Evolutionary conservation across 2,797 vertebrate genomes (phyloP).

Genomic region (Anomalospiza imberbis): DNA sequence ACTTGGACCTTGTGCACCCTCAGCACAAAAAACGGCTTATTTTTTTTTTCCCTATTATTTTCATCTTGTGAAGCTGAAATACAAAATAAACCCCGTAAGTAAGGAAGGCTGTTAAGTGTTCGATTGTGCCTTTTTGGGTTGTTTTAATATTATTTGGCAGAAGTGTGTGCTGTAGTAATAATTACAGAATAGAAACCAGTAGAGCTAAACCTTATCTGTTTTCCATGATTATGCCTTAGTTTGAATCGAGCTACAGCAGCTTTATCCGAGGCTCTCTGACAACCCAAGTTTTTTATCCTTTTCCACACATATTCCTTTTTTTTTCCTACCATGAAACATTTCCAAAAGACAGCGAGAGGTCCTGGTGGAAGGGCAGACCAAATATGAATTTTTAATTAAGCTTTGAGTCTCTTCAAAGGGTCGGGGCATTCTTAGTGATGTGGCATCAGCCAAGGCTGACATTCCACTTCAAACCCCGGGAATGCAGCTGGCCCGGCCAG

Average conservation of each 20-base stretch:
- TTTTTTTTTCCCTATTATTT: background rate
- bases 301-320: background rate
- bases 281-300: constrained; percentile 57
- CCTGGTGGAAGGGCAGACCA: constrained; percentile 66
- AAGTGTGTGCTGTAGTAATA: constrained; percentile 12
- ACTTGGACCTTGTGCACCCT: background rate
- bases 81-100: background rate
- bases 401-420: constrained; percentile 85
- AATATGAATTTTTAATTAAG: constrained; percentile 86
- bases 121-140: background rate
- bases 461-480: constrained; percentile 73
- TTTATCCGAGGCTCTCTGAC: constrained; percentile 54
- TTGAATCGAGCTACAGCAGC: constrained; percentile 70
- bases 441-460: constrained; percentile 69
- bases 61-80: background rate
- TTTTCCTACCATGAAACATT: background rate
- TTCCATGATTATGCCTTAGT: constrained; percentile 65
- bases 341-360: constrained; percentile 35
- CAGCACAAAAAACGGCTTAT: background rate
- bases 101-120: background rate
- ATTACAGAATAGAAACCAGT: constrained; percentile 63
- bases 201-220: constrained; percentile 67
- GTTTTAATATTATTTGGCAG: constrained; percentile 7
- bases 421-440: constrained; percentile 61
- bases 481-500: constrained; percentile 74